Percentiles rank a stretch among this genome's conserved stretches.
Conservation (phyloP, 2,888 invertebrate genomes). For the Tipula confusa region DNA sequence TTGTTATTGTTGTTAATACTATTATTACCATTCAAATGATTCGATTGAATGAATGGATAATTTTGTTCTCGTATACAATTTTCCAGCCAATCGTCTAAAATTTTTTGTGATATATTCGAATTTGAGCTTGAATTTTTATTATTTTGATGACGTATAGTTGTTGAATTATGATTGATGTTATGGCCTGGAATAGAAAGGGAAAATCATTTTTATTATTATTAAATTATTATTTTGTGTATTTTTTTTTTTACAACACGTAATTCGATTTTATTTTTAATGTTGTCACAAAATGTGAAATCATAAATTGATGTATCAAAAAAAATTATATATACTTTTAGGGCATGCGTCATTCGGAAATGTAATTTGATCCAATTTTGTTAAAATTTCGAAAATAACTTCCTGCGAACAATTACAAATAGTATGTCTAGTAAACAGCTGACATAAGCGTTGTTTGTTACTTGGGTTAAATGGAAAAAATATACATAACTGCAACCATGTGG, state of each 20-base stretch:
- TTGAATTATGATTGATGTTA: neutral
- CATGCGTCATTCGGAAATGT: no score
- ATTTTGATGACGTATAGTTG: neutral
- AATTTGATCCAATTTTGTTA: no score
- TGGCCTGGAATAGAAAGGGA: neutral
- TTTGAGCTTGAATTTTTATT: neutral
- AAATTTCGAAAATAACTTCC: no score
- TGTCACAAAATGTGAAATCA: neutral
- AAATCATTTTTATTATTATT: neutral
- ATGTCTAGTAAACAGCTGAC: no score
- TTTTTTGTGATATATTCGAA: slow-evolving; percentile 37
- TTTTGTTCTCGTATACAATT: slow-evolving; percentile 46
- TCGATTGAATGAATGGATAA: slow-evolving; percentile 40
- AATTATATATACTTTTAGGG: neutral
- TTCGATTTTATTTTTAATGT: neutral
- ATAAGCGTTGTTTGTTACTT: no score
- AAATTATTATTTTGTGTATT: neutral
- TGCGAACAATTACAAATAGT: no score
- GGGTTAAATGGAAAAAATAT: no score
- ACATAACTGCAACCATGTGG: no score
- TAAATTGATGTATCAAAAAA: neutral
- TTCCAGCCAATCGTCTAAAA: slow-evolving; percentile 49
- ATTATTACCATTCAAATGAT: slow-evolving; percentile 35
- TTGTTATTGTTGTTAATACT: neutral
- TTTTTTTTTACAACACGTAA: neutral